Base-by-base conservation (phyloP, 2,113 vertebrate species). In the Chaetorhynchus papuensis region DNA sequence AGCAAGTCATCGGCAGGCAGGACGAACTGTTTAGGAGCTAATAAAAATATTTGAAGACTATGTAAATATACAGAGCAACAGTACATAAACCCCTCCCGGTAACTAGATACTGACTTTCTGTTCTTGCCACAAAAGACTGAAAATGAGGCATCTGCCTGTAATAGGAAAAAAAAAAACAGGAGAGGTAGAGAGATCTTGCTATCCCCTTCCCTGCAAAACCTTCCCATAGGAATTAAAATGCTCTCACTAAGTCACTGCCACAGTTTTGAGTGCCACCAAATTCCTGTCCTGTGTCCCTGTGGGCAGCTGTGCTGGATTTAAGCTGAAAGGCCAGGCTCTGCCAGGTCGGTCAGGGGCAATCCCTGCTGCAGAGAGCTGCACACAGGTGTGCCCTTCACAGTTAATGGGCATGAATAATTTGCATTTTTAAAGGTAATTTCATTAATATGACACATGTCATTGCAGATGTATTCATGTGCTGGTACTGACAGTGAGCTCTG, bases 21-120 rank as follows among this genome's bases (percentile, higher is more conserved):
- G 89, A 96, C 45, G 86, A 72, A 81, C 78, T 94, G 76, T 90
- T 97, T 96, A 82, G 45, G 72, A 95, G 66, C 82, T 94, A 95
- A 93, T 75, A 89, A 95, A 96, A 97, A 92, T 96, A 96, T 94
- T 96, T 95, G 76, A 95, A 94, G 37, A 16, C 74, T 63, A 14
- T 61, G 31, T 94, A 96, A 93, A 91, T 92, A 83, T 35, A 91
- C 66, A 83, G 69, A 66, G 28, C 52, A 42, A 37, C 65, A 7
- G 23, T 56, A 56, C 49, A 44, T 66, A 81, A 89, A 90, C 68
- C 42, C 47, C 17, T 72, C 47, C 26, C 1, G 2, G 22, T 79
- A 78, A 85, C 71, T 69, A 42, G 66, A 59, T 52, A 45, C 22
- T 45, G 74, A 49, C 53, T 96, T 76, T 49, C 44, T 50, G 78